These are phyloP conservation scores for Amblyopsis rosae DNA, from an alignment of 2,113 vertebrate genomes.

Conservation along the genomic window DNA sequence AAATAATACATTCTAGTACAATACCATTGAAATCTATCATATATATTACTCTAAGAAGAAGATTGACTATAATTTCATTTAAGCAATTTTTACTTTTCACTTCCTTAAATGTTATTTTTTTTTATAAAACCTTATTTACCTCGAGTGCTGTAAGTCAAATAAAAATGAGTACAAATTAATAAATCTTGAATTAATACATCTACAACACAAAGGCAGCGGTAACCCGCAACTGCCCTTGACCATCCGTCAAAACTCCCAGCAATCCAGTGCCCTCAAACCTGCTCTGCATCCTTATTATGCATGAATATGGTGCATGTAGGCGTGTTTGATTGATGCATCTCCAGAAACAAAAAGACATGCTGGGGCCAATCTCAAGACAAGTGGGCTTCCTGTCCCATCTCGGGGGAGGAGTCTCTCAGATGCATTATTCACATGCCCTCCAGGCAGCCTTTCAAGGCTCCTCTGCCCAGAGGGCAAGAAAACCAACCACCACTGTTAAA, in stretches of 20 bases:
- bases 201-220: slow-evolving; percentile 5
- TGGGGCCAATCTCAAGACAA: slow-evolving; percentile 93
- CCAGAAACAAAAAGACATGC: slow-evolving; percentile 96
- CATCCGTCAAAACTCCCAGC: slow-evolving; percentile 85
- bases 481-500: slow-evolving; percentile 99
- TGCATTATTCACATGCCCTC: slow-evolving; percentile 99
- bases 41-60: too few relatives aligned
- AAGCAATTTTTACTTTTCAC: not conserved
- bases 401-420: slow-evolving; percentile 96
- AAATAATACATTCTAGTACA: too few relatives aligned
- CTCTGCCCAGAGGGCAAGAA: slow-evolving; percentile 93
- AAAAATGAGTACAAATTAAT: not conserved
- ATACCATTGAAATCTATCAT: too few relatives aligned
- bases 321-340: slow-evolving; percentile 94
- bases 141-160: not conserved
- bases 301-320: slow-evolving; percentile 91
- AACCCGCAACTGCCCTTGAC: slow-evolving; percentile 61
- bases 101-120: too few relatives aligned
- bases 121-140: not conserved
- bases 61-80: not conserved
- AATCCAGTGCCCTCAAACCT: slow-evolving; percentile 21
- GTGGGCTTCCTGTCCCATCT: slow-evolving; percentile 91
- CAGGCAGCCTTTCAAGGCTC: slow-evolving; percentile 99
- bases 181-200: not conserved
- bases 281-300: slow-evolving; percentile 84